Base-by-base conservation (phyloP, 2,888 invertebrate genomes). In the Gandaritis pyraliata region DNA sequence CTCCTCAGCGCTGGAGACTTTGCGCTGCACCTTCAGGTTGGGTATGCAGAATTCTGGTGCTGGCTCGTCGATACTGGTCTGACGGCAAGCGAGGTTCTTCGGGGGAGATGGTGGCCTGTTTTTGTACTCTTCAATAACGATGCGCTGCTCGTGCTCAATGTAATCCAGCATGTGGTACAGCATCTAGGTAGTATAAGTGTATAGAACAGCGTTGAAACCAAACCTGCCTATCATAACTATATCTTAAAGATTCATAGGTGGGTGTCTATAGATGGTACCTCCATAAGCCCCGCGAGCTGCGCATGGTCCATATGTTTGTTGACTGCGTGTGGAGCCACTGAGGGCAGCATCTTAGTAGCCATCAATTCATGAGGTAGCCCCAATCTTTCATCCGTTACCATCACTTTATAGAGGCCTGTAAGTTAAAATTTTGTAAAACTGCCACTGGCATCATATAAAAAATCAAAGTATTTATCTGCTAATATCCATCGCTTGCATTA, bases 331-430 rank as follows among this genome's bases (percentile, higher is more conserved):
- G 98, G 98, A 61, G 98, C 95, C 56, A 99, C 93, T 12, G 97
- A 95, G 7, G 98, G 99, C 94, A 99, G 96, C 77, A 98, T 97
- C 81, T 97, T 95, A 11, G 97, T 97, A 7, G 98, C 98, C 95
- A 99, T 97, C 75, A 98, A 93, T 82, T 96, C 97, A 50, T 98
- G 95, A 3, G 97, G 96, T 72, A 99, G 91, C 43, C 97, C 98
- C 86, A 97, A 98, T 81, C 96, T 97, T 86, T 96, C 96, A 87
- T 98, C 98, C 81, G 95, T 94, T 73, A 98, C 93, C 95, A 98
- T 96, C 78, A 96, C 94, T 78, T 96, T 95, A 93, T 98, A 98
- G 80, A 98, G 97, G 88, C 96, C 98, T 98, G 93, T 46, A 90
- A 93, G 76, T 46, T 46, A 29, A 48, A 15, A 45, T 30, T n/a